A percentile compares a stretch with the other conserved stretches of the same genome.
Evolutionary conservation across 2,797 vertebrate species (phyloP).

Genomic region (Crocidura indochinensis): DNA sequence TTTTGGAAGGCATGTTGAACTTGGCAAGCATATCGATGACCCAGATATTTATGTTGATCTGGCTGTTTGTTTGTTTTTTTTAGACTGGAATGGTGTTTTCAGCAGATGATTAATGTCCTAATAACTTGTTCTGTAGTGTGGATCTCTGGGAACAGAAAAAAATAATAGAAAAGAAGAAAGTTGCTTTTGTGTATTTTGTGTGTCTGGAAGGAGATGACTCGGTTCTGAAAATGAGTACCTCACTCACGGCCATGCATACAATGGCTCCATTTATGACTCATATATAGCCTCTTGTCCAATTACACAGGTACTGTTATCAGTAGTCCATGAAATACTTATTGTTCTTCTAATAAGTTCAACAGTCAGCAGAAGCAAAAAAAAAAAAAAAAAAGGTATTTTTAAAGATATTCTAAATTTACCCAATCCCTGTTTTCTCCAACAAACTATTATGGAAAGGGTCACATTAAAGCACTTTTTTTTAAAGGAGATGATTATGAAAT

Average conservation of each 20-base stretch:
- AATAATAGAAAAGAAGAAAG: background rate
- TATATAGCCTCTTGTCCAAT: constrained; percentile 21
- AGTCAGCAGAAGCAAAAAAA: constrained; percentile 28
- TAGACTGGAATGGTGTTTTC: constrained; percentile 66
- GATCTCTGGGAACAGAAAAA: constrained; percentile 43
- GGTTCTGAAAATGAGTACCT: constrained; percentile 71
- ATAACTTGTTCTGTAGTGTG: constrained; percentile 73
- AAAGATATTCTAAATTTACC: constrained; percentile 27
- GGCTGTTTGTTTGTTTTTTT: constrained; percentile 75
- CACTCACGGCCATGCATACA: constrained; percentile 40
- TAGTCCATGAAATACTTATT: constrained; percentile 74
- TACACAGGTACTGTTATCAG: constrained; percentile 71
- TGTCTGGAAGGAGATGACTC: constrained; percentile 69
- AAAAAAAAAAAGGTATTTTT: background rate
- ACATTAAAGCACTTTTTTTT: background rate
- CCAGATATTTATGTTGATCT: constrained; percentile 64
- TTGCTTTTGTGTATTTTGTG: constrained; percentile 82
- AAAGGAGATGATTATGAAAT: background rate
- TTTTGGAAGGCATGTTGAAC: background rate
- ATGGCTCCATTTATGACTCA: constrained; percentile 51
- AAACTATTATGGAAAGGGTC: background rate
- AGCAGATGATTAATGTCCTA: constrained; percentile 80
- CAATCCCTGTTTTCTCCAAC: background rate
- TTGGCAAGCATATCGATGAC: background rate
- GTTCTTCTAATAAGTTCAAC: constrained; percentile 77